These are phyloP conservation scores for Corythaixoides concolor DNA, from an alignment of 2,113 vertebrate species.

Conservation along the genomic window DNA sequence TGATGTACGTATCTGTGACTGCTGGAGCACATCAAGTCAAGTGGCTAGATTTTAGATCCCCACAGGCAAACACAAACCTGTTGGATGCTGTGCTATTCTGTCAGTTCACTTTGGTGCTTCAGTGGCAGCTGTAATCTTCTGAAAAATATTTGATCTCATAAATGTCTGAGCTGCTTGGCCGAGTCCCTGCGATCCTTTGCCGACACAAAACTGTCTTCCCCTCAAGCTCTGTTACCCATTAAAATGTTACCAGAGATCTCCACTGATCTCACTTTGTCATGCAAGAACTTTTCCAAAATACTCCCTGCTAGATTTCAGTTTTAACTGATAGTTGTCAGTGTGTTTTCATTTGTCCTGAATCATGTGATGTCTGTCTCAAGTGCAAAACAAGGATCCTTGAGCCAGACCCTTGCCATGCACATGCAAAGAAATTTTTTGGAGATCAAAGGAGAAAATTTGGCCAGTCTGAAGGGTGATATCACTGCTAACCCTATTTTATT, in stretches of 20 bases:
- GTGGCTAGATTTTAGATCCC: background rate
- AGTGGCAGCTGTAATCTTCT: conserved; percentile 7
- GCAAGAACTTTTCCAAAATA: background rate
- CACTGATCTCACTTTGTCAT: conserved; percentile 1
- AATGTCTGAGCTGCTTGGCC: background rate
- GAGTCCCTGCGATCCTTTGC: background rate
- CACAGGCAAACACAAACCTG: background rate
- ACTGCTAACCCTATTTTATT: background rate
- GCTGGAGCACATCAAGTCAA: background rate
- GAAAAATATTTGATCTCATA: background rate
- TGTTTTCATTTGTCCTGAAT: background rate
- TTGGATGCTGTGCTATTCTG: conserved; percentile 31
- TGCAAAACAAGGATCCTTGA: background rate
- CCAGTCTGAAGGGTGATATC: conserved; percentile 7
- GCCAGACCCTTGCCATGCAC: background rate
- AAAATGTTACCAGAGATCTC: conserved; percentile 3
- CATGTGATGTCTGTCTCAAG: background rate
- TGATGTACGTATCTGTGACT: background rate
- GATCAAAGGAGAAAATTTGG: conserved; percentile 8
- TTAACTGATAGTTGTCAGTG: background rate
- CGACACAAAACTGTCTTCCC: background rate
- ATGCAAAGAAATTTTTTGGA: background rate
- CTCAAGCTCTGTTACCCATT: background rate
- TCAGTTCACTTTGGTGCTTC: conserved; percentile 22
- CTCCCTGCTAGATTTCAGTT: background rate